phyloP scores from a whole-genome alignment of 2,113 vertebrate species.

The Pelodiscus sinensis region DNA sequence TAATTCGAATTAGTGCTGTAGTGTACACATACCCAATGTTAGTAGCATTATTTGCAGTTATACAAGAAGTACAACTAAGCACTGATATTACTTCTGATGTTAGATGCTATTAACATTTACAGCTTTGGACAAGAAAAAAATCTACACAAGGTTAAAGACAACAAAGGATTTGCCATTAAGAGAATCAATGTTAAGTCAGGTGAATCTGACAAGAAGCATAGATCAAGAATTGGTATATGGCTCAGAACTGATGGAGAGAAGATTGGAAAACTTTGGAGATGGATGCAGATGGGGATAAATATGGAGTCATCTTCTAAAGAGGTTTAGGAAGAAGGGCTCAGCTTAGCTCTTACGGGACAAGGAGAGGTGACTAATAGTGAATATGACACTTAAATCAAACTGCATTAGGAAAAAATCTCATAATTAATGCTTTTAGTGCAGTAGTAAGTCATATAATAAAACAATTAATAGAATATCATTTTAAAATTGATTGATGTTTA shows the following conservation, averaged over 20 bases:
- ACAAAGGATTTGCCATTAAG: neutral
- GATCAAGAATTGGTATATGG: neutral
- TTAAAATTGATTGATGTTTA: conserved; percentile 8
- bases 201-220: neutral
- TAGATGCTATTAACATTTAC: neutral
- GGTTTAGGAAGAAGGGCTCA: neutral
- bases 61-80: neutral
- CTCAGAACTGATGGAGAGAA: neutral
- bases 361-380: neutral
- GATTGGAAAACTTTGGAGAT: neutral
- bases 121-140: neutral
- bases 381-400: neutral
- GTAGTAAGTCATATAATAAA: neutral
- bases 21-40: no score
- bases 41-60: neutral
- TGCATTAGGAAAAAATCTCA: neutral
- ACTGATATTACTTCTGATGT: neutral
- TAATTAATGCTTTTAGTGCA: neutral
- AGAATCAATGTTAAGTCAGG: neutral
- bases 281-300: neutral
- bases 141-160: neutral
- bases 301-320: neutral
- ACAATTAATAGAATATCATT: neutral
- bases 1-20: no score
- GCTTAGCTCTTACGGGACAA: neutral